Evolutionary conservation across 2,888 invertebrate genomes (phyloP).

Genomic region (Leucoptera coffeella): DNA sequence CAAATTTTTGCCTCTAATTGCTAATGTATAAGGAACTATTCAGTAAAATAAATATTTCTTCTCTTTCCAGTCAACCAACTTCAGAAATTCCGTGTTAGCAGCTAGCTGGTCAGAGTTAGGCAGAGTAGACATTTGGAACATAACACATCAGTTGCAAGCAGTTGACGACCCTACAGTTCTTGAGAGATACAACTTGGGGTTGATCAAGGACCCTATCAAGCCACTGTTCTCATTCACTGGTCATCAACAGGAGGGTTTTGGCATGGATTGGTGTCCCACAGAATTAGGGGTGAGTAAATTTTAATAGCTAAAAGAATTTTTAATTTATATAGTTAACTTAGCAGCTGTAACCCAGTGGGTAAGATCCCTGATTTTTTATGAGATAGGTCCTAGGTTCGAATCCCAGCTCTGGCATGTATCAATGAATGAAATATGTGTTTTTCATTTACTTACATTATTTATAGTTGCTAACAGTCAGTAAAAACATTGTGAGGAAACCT

Average conservation of each 20-base stretch:
- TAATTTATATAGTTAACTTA: too few species aligned
- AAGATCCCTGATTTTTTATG: too few species aligned
- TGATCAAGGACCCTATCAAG: slow-evolving; percentile 43
- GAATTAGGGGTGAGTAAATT: slow-evolving; percentile 60
- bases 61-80: slow-evolving; percentile 53
- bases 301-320: not conserved
- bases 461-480: too few species aligned
- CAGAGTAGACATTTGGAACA: slow-evolving; percentile 87
- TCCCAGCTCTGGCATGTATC: too few species aligned
- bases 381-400: too few species aligned
- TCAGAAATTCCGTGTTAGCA: slow-evolving; percentile 64
- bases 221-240: slow-evolving; percentile 87
- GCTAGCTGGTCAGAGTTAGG: slow-evolving; percentile 97
- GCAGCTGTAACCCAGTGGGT: too few species aligned
- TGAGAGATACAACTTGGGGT: slow-evolving; percentile 58
- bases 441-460: too few species aligned
- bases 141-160: slow-evolving; percentile 72
- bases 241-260: slow-evolving; percentile 91
- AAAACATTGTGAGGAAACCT: too few species aligned
- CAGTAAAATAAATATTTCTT: too few species aligned
- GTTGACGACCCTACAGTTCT: slow-evolving; percentile 65
- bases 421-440: too few species aligned
- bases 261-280: slow-evolving; percentile 85
- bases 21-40: too few species aligned
- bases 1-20: too few species aligned